phyloP scores from a whole-genome alignment of 2,113 vertebrate genomes.

The Empidonax alnorum region DNA sequence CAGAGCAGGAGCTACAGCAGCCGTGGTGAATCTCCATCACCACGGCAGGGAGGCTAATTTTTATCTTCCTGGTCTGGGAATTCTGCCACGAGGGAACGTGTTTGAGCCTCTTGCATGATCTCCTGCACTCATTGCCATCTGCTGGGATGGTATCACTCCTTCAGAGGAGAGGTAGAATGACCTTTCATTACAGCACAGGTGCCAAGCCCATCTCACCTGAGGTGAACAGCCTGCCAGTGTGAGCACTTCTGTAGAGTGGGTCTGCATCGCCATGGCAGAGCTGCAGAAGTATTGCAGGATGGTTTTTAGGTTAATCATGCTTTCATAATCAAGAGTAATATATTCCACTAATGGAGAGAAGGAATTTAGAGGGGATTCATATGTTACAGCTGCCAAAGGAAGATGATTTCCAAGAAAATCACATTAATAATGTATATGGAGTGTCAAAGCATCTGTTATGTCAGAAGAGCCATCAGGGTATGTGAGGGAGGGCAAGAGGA shows the following conservation, averaged over 20 bases:
- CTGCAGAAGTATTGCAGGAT: background rate
- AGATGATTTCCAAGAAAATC: background rate
- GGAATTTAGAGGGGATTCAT: background rate
- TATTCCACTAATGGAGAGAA: background rate
- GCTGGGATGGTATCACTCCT: background rate
- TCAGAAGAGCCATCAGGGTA: background rate
- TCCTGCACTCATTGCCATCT: background rate
- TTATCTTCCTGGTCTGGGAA: background rate
- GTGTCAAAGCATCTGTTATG: background rate
- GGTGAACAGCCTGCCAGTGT: background rate
- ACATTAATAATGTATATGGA: background rate
- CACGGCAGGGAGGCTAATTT: background rate
- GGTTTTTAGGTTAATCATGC: background rate
- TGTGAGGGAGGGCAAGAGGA: background rate
- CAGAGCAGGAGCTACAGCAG: background rate
- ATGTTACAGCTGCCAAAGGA: conserved; percentile 7
- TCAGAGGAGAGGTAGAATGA: background rate
- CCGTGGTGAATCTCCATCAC: background rate
- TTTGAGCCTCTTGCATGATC: background rate
- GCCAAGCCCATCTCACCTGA: background rate
- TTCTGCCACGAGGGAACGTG: background rate
- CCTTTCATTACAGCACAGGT: background rate
- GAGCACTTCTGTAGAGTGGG: background rate
- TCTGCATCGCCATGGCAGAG: background rate
- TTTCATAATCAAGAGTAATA: background rate